Percentiles rank a stretch among this genome's conserved stretches.
Conservation (phyloP, 2,113 vertebrate species). For the Neofelis nebulosa region DNA sequence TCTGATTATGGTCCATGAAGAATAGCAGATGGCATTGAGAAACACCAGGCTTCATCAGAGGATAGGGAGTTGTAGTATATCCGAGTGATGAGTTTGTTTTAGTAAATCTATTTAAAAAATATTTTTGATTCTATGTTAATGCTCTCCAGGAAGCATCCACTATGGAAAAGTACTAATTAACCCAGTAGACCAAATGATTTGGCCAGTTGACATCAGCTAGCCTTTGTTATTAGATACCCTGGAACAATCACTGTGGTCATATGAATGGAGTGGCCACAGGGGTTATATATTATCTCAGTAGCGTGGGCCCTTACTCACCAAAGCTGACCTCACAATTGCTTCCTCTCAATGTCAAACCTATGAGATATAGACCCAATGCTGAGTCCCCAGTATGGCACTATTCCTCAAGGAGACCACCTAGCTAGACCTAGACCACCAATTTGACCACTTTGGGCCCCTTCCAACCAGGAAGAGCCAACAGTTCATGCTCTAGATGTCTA, state of each 20-base stretch:
- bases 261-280: not conserved
- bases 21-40: conserved; percentile 65
- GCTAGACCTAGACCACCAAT: no score
- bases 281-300: not conserved
- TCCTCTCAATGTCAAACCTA: not conserved
- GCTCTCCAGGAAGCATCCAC: not conserved
- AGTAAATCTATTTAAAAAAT: conserved; percentile 84
- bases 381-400: not conserved
- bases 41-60: conserved; percentile 75
- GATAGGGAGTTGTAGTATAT: conserved; percentile 77
- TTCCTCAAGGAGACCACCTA: not conserved
- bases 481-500: not conserved
- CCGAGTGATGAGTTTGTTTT: conserved; percentile 82
- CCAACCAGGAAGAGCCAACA: not conserved
- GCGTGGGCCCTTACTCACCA: not conserved
- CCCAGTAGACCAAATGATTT: not conserved
- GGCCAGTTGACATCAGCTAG: not conserved
- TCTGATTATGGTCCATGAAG: conserved; percentile 52
- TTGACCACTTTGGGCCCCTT: not conserved
- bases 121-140: not conserved
- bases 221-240: not conserved
- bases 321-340: not conserved
- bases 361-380: not conserved
- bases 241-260: not conserved
- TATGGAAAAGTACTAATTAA: not conserved